Evolutionary conservation across 2,888 invertebrate species (phyloP), one percentile per base, ranked within the genome.

Genomic region (Chaetogeoica ovagalla): DNA sequence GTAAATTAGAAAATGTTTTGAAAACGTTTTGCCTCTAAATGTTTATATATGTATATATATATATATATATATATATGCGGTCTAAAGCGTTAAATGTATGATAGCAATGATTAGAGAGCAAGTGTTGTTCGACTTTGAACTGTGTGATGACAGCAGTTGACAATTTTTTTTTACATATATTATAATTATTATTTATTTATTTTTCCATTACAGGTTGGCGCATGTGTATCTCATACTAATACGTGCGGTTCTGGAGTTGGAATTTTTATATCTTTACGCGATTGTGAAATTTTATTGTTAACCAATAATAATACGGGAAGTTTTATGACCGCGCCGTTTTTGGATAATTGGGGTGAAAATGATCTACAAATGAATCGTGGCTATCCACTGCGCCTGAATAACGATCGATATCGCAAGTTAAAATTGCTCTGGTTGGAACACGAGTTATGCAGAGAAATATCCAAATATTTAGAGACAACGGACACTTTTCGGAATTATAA

Each of bases 221-320:
- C 55, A 19, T 55, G 55, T 55, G 0, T 19, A 6, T 4, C 19
- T 19, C 55, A 55, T 55, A 0, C 55, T 55, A 4, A 55, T 2
- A 8, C 6, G 19, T 55, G 55, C 19, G 55, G 55, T 19, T 4
- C 19, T 19, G 55, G 55, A 55, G 19, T 55, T 55, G 55, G 55
- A 19, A 55, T 55, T 55, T 55, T 55, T 8, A 3, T 55, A 55
- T 19, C 19, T 91, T n/a, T 95, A 96, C 85, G 87, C 92, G 84
- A 91, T 91, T 83, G 76, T 71, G 15, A 91, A 91, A 19, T 55
- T 55, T 19, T 55, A 55, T 55, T 55, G 55, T 55, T 55, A 8
- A 19, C 19, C 55, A 55, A 19, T 19, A 7, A 19, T 17, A 19
- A 55, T 19, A 55, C 7, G 19, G 55, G 55, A 3, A 55, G 19